Base-by-base conservation (phyloP, 2,888 invertebrate species). In the Koerneria pararmatus region DNA sequence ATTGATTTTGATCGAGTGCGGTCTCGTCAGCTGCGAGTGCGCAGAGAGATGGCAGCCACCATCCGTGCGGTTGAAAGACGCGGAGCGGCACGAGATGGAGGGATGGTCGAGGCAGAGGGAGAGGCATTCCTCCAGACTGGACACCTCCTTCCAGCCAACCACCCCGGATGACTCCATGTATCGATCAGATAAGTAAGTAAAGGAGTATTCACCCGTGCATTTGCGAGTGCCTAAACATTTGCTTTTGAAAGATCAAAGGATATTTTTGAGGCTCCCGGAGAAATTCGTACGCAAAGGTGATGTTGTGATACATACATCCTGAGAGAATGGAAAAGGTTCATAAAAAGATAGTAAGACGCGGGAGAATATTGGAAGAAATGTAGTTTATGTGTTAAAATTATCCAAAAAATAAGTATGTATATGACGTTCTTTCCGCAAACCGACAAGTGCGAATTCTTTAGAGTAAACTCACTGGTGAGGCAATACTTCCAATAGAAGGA, bases 401-500 rank as follows among this genome's bases (percentile, higher is more conserved):
- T n/a, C n/a, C n/a, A n/a, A n/a, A n/a, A n/a, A n/a, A n/a, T n/a
- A n/a, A n/a, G n/a, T n/a, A n/a, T n/a, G n/a, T n/a, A n/a, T n/a
- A n/a, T n/a, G n/a, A n/a, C n/a, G n/a, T n/a, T n/a, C n/a, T n/a
- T n/a, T n/a, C n/a, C n/a, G n/a, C n/a, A n/a, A n/a, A n/a, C n/a
- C n/a, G n/a, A n/a, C n/a, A n/a, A n/a, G n/a, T n/a, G n/a, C n/a
- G n/a, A n/a, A n/a, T n/a, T n/a, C 15, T 58, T 65, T 54, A 63
- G 66, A 53, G 29, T 34, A 27, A 65, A 70, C 76, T 66, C 37
- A 76, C 76, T 74, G 34, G 71, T 64, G 29, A 83, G 73, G 68
- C 83, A 83, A 66, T 82, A 83, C 68, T 83, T 83, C 81, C 83
- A 81, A 68, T 80, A 83, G 74, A 83, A 83, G 5, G 81, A 79